A percentile compares a stretch with the other conserved stretches of the same genome.
Evolutionary conservation across 2,113 vertebrate species (phyloP).

Genomic region (Paramormyrops kingsleyae): DNA sequence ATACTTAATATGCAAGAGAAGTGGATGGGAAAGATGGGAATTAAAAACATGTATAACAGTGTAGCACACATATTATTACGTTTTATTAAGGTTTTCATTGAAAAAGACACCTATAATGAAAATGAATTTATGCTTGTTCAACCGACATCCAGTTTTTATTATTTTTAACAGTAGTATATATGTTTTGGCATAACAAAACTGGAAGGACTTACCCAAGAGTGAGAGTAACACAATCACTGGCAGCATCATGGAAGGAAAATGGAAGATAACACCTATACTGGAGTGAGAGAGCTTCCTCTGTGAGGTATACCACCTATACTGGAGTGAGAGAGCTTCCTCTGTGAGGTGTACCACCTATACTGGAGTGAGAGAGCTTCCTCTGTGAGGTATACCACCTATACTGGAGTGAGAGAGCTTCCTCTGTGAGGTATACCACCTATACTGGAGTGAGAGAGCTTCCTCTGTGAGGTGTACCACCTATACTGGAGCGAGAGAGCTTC

Average conservation of each 20-base stretch:
- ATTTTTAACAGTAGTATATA: background rate
- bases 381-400: no score
- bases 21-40: background rate
- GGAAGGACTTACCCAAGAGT: background rate
- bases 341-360: no score
- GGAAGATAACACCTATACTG: background rate
- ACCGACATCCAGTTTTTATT: background rate
- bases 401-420: no score
- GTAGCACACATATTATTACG: background rate
- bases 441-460: no score
- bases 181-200: background rate
- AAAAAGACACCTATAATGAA: background rate
- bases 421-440: background rate
- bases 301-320: no score
- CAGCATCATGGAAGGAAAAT: background rate
- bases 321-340: no score
- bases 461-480: no score
- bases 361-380: no score
- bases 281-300: no score
- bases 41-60: background rate
- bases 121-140: background rate
- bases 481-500: no score
- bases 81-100: background rate
- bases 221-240: background rate
- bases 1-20: background rate